Evolutionary conservation across 2,888 invertebrate genomes (phyloP).

Genomic region (Phengaris alcon): DNA sequence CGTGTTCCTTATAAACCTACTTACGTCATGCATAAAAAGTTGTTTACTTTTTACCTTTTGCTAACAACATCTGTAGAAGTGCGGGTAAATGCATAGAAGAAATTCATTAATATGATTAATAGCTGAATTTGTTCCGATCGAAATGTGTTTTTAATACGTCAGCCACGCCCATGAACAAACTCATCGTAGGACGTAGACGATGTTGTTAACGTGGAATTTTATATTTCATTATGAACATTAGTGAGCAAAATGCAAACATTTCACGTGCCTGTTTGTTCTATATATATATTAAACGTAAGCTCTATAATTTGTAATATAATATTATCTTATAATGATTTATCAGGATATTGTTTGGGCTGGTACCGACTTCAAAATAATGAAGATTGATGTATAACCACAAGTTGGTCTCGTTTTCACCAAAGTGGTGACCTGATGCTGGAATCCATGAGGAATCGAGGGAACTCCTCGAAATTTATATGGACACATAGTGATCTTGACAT

Average conservation of each 20-base stretch:
- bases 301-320: no score
- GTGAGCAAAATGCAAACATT: neutral
- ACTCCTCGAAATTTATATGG: no score
- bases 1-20: no score
- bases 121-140: neutral
- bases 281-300: no score
- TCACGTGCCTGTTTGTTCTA: neutral
- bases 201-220: neutral
- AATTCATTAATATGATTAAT: conserved; percentile 35
- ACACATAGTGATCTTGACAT: no score
- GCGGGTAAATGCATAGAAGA: conserved; percentile 28
- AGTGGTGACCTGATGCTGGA: no score
- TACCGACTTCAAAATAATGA: no score
- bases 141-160: conserved; percentile 29
- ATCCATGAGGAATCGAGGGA: no score
- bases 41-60: neutral
- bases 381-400: no score
- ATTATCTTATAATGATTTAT: no score
- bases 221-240: conserved; percentile 10
- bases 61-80: neutral
- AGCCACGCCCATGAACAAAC: conserved; percentile 29
- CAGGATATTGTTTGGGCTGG: no score
- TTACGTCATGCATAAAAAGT: neutral
- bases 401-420: no score
- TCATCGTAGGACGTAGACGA: neutral